These are phyloP conservation scores for Phasianus colchicus DNA, from an alignment of 2,113 vertebrate genomes.

Conservation along the genomic window DNA sequence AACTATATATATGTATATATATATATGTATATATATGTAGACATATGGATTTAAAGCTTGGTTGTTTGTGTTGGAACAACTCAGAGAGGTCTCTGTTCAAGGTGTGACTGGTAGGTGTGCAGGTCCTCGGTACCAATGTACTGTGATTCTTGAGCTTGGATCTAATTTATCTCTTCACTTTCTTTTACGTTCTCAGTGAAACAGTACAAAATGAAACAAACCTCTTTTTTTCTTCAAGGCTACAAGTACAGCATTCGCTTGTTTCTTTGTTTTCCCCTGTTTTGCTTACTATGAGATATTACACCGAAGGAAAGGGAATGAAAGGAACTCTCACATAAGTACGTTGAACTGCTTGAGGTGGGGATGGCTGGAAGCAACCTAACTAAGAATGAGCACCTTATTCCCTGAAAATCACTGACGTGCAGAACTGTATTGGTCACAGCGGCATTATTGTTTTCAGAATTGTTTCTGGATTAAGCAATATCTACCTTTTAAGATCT, in stretches of 20 bases:
- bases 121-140: not conserved
- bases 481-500: not conserved
- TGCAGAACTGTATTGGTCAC: not conserved
- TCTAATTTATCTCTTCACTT: not conserved
- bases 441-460: not conserved
- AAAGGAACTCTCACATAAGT: not conserved
- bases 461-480: not conserved
- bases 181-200: not conserved
- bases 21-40: not conserved
- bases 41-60: not conserved
- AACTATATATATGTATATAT: not conserved
- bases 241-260: not conserved
- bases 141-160: not conserved
- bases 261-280: not conserved
- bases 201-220: not conserved
- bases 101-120: not conserved
- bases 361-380: not conserved
- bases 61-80: not conserved
- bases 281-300: not conserved
- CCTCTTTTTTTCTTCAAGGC: not conserved
- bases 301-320: not conserved
- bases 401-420: fast-evolving
- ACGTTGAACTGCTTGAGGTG: not conserved
- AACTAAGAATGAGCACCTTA: not conserved
- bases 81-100: not conserved